phyloP scores from a whole-genome alignment of 2,797 vertebrate genomes.

The Aselliscus stoliczkanus region DNA sequence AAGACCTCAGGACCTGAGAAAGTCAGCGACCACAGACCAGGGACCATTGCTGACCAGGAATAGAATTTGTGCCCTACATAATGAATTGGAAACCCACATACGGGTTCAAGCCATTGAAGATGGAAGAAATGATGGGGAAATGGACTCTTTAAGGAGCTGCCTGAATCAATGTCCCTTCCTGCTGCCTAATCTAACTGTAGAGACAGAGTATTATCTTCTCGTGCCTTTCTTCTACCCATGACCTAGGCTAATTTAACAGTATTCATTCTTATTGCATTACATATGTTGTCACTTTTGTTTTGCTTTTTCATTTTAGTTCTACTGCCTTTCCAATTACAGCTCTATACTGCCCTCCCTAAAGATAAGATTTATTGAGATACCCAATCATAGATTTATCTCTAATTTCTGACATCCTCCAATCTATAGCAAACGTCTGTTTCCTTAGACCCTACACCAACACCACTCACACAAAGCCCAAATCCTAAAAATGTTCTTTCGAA shows the following conservation, averaged over 20 bases:
- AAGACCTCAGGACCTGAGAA: neutral
- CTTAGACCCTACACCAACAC: neutral
- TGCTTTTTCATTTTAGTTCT: neutral
- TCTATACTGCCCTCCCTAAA: neutral
- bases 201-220: neutral
- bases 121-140: slow-evolving; percentile 22
- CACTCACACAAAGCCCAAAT: neutral
- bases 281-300: neutral
- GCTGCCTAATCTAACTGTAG: neutral
- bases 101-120: neutral
- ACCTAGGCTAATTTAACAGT: neutral
- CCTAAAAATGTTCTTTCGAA: neutral
- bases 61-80: neutral
- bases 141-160: neutral
- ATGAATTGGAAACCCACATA: neutral
- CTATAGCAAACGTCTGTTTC: neutral
- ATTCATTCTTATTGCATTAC: neutral
- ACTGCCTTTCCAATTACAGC: neutral
- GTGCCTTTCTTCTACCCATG: neutral
- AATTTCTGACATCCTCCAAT: neutral
- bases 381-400: neutral
- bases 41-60: neutral
- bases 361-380: neutral
- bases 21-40: neutral
- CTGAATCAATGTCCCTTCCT: neutral